Evolutionary conservation across 2,113 vertebrate genomes (phyloP).

Genomic region (Gallinago media): DNA sequence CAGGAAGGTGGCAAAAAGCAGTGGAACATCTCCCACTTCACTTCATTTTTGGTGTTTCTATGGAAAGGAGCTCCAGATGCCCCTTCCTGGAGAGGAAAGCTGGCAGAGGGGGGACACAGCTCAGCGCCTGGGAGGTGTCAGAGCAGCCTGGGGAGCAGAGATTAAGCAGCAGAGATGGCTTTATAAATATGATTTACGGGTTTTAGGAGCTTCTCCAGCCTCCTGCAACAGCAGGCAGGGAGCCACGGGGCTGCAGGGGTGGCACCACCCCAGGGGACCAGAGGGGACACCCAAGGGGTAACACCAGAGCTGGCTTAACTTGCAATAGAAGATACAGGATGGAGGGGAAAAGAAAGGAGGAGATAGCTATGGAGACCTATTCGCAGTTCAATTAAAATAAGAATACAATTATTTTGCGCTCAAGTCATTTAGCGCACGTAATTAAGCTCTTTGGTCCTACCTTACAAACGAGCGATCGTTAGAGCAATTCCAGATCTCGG

Average conservation of each 20-base stretch:
- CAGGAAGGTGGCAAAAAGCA: neutral
- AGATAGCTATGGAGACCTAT: neutral
- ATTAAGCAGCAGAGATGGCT: neutral
- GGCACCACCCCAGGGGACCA: neutral
- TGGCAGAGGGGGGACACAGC: neutral
- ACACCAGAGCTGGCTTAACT: neutral
- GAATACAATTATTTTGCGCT: neutral
- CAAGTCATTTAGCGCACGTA: neutral
- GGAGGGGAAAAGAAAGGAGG: neutral
- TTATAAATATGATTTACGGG: accelerated
- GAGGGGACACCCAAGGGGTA: accelerated
- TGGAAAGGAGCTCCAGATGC: neutral
- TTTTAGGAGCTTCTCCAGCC: neutral
- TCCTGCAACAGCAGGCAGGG: neutral
- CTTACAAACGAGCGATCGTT: neutral
- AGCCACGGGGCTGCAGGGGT: neutral
- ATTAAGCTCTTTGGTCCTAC: neutral
- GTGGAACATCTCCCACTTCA: too few relatives aligned
- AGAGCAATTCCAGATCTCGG: neutral
- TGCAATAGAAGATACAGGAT: neutral
- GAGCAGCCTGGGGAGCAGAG: neutral
- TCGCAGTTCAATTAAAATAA: neutral
- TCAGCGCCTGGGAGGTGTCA: accelerated
- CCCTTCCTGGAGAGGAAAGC: neutral
- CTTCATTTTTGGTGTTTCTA: too few relatives aligned